Evolutionary conservation across 2,888 invertebrate genomes (phyloP).

Genomic region (Endomychus coccineus): DNA sequence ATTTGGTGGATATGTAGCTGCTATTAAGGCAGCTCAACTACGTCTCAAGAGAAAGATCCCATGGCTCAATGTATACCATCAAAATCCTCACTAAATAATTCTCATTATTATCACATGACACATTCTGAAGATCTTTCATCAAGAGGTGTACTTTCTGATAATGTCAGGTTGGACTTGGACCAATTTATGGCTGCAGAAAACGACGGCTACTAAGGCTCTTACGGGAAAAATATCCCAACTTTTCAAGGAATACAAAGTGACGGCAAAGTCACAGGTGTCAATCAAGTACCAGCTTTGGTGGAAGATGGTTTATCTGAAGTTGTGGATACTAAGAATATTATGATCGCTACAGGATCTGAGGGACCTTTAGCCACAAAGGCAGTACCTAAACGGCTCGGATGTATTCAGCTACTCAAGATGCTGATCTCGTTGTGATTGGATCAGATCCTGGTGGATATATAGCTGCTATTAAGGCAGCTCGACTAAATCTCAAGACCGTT

Average conservation of each 20-base stretch:
- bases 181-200: too few species aligned
- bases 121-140: slow-evolving; percentile 76
- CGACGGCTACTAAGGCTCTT: too few species aligned
- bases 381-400: slow-evolving; percentile 86
- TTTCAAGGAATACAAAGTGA: too few species aligned
- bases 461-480: slow-evolving; percentile 97
- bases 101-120: slow-evolving; percentile 92
- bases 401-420: slow-evolving; percentile 78
- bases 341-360: too few species aligned
- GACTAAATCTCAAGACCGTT: slow-evolving; percentile 95
- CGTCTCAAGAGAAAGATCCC: slow-evolving; percentile 95
- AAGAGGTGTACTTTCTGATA: slow-evolving; percentile 70
- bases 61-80: slow-evolving; percentile 99
- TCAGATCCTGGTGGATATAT: slow-evolving; percentile 99
- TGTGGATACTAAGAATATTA: too few species aligned
- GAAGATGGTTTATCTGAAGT: too few species aligned
- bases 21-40: slow-evolving; percentile 97
- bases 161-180: too few species aligned
- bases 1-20: slow-evolving; percentile 98
- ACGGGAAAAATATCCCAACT: too few species aligned
- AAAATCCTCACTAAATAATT: slow-evolving; percentile 91
- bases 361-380: slow-evolving; percentile 81
- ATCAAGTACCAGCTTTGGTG: too few species aligned
- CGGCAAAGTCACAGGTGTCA: too few species aligned
- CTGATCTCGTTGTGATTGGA: slow-evolving; percentile 95